Conservation (phyloP, 92 coral and sea anemone genomes). For the Zoanthus solanderi region DNA sequence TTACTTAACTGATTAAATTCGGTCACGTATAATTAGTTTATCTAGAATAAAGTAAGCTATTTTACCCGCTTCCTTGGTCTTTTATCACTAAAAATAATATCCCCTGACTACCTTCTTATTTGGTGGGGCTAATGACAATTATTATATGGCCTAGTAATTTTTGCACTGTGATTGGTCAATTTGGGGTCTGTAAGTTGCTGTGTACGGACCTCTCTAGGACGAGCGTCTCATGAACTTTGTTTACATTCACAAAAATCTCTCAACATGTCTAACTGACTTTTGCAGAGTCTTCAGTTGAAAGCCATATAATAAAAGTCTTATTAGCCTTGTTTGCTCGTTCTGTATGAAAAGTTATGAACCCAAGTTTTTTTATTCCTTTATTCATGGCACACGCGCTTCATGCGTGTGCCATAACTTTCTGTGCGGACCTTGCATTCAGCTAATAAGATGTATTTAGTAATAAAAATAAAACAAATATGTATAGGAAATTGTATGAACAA, state of each 20-base stretch:
- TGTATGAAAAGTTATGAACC: conserved; percentile 3
- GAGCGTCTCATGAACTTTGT: conserved; percentile 19
- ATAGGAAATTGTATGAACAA: conserved; percentile 9
- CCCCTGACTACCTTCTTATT: conserved; percentile 8
- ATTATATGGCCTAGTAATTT: not conserved
- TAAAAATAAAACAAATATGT: not conserved
- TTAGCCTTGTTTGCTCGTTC: not conserved
- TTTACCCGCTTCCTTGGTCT: too few species aligned
- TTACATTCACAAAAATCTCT: conserved; percentile 13
- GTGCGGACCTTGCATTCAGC: conserved; percentile 4
- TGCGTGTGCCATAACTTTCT: not conserved
- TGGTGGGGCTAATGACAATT: conserved; percentile 3
- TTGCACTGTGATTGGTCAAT: conserved; percentile 3
- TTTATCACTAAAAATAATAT: conserved; percentile 6
- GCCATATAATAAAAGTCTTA: conserved; percentile 3
- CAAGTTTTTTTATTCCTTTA: not conserved
- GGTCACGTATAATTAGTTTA: too few species aligned
- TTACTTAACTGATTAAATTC: too few species aligned
- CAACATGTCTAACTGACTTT: conserved; percentile 9
- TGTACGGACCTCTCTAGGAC: conserved; percentile 6
- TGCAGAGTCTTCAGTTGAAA: conserved; percentile 10
- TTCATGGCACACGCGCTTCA: too few species aligned
- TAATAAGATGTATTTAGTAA: conserved; percentile 7
- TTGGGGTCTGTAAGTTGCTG: conserved; percentile 13
- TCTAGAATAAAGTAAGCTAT: too few species aligned